Evolutionary conservation across 2,888 invertebrate genomes (phyloP), one percentile per base, ranked within the genome.

Genomic region (Tetragonula carbonaria): DNA sequence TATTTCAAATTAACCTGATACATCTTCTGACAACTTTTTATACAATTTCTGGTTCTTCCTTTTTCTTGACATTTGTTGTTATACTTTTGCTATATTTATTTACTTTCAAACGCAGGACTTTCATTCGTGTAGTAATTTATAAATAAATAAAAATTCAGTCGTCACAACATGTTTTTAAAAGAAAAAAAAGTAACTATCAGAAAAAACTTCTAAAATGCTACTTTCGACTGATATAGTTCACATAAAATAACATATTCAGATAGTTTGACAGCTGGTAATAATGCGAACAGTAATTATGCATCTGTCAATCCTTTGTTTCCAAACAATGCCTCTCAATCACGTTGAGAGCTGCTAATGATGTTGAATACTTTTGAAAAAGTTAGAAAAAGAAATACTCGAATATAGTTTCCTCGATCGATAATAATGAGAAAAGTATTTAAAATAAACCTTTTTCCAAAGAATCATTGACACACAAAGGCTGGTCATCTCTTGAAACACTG

Each of bases 391-490:
- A 53, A 51, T 63, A 59, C 14, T 38, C 73, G 3, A 16, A 2
- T 21, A 13, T 14, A 45, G 23, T n/a, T n/a, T n/a, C 0, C 53
- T 6, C 16, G 16, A 38, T 50, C 8, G 68, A 68, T 53, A 23
- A 23, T 23, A 23, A 6, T 21, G 74, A 72, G 55, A 0, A 8
- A 13, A 72, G 14, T 11, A 45, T 51, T 13, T 28, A 33, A n/a
- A 16, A 67, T 79, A 74, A 55, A 94, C 94, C 93, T 93, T 91
- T 93, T 59, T 93, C 93, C 57, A 92, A 55, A 18, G 91, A 92
- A 86, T 94, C 94, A 82, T 94, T 94, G 81, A 93, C 78, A 78
- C 92, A 93, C 11, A 94, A 88, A 71, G 94, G 94, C 74, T 92
- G 93, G 86, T 94, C 93, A 81, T 94, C 94, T 75, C 93, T 92